Percentiles rank a stretch among this genome's conserved stretches.
These are phyloP conservation scores for Apocheima hispidaria DNA, from an alignment of 2,888 invertebrate genomes.

Conservation along the genomic window DNA sequence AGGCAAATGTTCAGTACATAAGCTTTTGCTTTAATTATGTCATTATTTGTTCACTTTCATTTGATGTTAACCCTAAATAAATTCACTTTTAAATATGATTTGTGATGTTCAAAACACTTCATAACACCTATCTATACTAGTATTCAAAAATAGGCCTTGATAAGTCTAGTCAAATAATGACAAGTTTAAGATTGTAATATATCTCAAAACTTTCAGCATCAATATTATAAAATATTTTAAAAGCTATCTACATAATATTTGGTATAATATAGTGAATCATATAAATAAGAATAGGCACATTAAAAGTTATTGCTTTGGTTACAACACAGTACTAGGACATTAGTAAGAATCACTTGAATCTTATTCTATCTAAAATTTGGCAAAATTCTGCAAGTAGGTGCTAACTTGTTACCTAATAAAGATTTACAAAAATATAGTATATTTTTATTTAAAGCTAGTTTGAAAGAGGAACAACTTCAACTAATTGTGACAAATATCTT, in stretches of 20 bases:
- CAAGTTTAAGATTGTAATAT: not conserved
- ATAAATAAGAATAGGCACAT: slow-evolving; percentile 78
- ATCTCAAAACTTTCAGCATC: slow-evolving; percentile 14
- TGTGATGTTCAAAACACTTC: slow-evolving; percentile 33
- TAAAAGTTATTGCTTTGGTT: slow-evolving; percentile 84
- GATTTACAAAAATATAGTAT: slow-evolving; percentile 75
- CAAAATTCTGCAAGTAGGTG: slow-evolving; percentile 70
- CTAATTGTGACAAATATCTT: slow-evolving; percentile 63
- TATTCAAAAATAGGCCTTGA: slow-evolving; percentile 37
- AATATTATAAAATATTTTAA: slow-evolving; percentile 21
- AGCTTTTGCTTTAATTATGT: slow-evolving; percentile 1
- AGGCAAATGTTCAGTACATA: slow-evolving; percentile 22
- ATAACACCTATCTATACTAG: slow-evolving; percentile 19
- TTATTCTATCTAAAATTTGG: slow-evolving; percentile 78
- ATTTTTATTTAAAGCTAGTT: slow-evolving; percentile 69
- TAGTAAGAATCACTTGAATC: slow-evolving; percentile 75
- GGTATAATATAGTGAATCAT: slow-evolving; percentile 68
- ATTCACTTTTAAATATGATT: slow-evolving; percentile 18
- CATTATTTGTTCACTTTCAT: slow-evolving; percentile 2
- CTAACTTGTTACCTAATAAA: slow-evolving; percentile 66
- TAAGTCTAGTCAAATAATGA: slow-evolving; percentile 28
- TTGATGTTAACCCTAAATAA: slow-evolving; percentile 10
- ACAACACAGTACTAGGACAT: slow-evolving; percentile 73
- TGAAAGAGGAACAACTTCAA: slow-evolving; percentile 70
- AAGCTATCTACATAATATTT: slow-evolving; percentile 70